phyloP scores from a whole-genome alignment of 2,888 invertebrate genomes.

The Xanthorhoe designata region DNA sequence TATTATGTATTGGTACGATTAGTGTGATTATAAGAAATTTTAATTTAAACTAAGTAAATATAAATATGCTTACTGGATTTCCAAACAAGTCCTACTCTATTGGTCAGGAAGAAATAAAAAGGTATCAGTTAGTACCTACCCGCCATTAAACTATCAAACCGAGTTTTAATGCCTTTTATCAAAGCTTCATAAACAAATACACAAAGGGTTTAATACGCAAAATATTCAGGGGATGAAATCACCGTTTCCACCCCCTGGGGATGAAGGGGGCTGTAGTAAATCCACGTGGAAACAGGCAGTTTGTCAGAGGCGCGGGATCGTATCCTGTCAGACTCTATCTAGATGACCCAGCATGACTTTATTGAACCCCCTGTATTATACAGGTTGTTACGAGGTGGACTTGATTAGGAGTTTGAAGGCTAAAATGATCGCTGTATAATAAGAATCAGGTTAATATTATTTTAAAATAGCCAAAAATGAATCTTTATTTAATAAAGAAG shows the following conservation, averaged over 20 bases:
- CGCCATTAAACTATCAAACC: conserved; percentile 16
- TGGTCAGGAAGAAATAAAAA: background rate
- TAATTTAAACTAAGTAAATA: too few species aligned
- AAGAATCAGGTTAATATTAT: too few species aligned
- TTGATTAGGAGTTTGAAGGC: background rate
- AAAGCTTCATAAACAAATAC: conserved; percentile 42
- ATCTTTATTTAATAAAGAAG: too few species aligned
- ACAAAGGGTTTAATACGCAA: conserved; percentile 42
- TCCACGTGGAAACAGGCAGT: conserved; percentile 52
- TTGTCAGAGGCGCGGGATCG: conserved; percentile 50
- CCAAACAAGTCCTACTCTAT: too few species aligned
- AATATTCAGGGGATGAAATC: conserved; percentile 32
- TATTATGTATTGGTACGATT: too few species aligned
- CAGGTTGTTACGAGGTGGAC: conserved; percentile 14
- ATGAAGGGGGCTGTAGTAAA: conserved; percentile 42
- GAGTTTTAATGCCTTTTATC: conserved; percentile 23
- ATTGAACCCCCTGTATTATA: conserved; percentile 33
- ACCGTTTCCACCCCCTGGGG: conserved; percentile 35
- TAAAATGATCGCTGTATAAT: too few species aligned
- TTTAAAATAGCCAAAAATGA: too few species aligned
- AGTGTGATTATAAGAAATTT: too few species aligned
- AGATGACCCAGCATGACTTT: conserved; percentile 48
- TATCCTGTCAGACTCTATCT: conserved; percentile 48
- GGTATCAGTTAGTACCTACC: background rate
- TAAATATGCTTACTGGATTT: too few species aligned